Evolutionary conservation across 2,113 vertebrate genomes (phyloP).

Genomic region (Orycteropus afer): DNA sequence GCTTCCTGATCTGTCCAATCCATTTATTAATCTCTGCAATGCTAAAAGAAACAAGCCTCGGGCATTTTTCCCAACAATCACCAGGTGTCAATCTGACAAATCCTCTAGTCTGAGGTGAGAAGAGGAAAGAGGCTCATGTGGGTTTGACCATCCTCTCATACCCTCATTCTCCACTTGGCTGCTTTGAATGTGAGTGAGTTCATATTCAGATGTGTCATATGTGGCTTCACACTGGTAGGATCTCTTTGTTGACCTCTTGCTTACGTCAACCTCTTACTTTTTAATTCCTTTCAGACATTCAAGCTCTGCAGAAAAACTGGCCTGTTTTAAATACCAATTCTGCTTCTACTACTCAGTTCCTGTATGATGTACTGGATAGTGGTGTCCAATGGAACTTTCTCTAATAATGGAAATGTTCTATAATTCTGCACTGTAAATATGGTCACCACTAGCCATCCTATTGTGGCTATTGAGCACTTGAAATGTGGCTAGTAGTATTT

Average conservation of each 20-base stretch:
- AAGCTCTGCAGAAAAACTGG: neutral
- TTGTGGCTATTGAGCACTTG: neutral
- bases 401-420: neutral
- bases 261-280: neutral
- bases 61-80: neutral
- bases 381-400: neutral
- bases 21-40: neutral
- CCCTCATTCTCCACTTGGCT: neutral
- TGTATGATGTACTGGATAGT: accelerated
- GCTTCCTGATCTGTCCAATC: neutral
- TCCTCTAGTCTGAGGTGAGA: neutral
- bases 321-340: neutral
- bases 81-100: neutral
- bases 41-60: neutral
- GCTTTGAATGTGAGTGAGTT: neutral
- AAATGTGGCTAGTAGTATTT: neutral
- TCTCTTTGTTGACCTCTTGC: neutral
- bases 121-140: neutral
- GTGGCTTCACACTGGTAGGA: neutral
- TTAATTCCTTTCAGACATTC: neutral
- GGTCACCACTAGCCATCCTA: neutral
- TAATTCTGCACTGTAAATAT: neutral
- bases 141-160: neutral
- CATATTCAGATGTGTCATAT: neutral
- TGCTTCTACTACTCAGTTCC: neutral